Percentiles rank a stretch among this genome's conserved stretches.
Evolutionary conservation across 2,888 invertebrate genomes (phyloP).

Genomic region (Phyto melanocephala): DNA sequence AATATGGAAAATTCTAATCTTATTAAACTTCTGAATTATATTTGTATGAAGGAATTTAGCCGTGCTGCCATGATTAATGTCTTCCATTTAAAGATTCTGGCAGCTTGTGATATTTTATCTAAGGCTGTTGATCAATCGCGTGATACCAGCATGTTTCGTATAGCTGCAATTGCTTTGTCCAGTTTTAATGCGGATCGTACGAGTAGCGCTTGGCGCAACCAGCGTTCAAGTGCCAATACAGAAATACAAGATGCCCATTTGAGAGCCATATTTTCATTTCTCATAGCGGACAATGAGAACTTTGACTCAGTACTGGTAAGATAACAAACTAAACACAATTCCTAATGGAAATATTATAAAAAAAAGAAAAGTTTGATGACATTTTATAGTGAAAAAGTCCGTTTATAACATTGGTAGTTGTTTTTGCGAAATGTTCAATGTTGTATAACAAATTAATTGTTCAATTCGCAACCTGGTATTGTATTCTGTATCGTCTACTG

Average conservation of each 20-base stretch:
- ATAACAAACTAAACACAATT: too few species aligned
- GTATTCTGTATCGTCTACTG: too few species aligned
- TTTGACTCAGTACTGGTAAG: conserved; percentile 89
- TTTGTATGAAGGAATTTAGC: conserved; percentile 82
- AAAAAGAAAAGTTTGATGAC: background rate
- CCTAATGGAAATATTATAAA: background rate
- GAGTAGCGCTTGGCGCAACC: conserved; percentile 86
- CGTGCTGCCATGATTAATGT: conserved; percentile 95
- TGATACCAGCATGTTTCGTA: conserved; percentile 75
- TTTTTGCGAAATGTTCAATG: too few species aligned
- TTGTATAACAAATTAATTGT: too few species aligned
- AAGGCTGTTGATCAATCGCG: conserved; percentile 82
- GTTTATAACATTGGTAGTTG: too few species aligned
- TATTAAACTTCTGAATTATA: too few species aligned
- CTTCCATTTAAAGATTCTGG: conserved; percentile 90
- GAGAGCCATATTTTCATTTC: conserved; percentile 93
- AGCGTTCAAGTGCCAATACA: conserved; percentile 85
- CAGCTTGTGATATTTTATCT: conserved; percentile 92
- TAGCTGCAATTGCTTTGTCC: conserved; percentile 88
- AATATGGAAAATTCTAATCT: background rate
- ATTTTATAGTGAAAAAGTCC: too few species aligned
- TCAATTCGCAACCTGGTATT: too few species aligned
- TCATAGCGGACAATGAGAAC: conserved; percentile 88
- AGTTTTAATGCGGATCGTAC: conserved; percentile 92
- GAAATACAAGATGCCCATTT: conserved; percentile 94